Conservation (phyloP, 2,113 vertebrate genomes). For the Phylloscopus trochiloides region DNA sequence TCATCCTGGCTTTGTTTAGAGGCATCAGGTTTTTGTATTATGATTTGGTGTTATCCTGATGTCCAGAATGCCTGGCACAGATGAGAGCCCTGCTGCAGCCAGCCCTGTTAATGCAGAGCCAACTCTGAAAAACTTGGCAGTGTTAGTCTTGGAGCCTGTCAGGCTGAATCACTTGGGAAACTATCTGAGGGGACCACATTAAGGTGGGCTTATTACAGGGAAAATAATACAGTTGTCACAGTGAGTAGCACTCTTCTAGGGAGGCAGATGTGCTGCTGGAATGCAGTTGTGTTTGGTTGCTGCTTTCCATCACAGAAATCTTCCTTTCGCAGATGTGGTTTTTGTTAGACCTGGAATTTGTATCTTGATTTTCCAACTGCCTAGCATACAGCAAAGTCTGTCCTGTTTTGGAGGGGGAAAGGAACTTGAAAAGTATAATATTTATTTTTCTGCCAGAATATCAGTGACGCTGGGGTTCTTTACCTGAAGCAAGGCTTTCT, state of each 20-base stretch:
- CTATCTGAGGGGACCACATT: neutral
- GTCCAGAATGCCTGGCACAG: neutral
- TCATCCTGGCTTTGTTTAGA: neutral
- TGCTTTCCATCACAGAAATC: neutral
- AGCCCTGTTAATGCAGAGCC: accelerated
- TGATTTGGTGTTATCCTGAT: neutral
- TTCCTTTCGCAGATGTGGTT: neutral
- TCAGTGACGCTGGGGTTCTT: neutral
- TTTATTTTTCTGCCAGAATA: neutral
- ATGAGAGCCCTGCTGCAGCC: neutral
- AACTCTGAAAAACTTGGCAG: neutral
- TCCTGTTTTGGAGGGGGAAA: neutral
- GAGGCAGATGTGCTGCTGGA: neutral
- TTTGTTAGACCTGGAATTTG: neutral
- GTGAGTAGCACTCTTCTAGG: neutral
- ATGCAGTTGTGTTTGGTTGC: neutral
- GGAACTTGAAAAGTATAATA: neutral
- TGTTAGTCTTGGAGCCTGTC: neutral
- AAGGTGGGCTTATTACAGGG: neutral
- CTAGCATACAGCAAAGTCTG: neutral
- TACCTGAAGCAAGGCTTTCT: neutral
- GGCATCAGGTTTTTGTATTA: neutral
- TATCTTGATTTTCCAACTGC: neutral
- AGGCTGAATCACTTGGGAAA: neutral
- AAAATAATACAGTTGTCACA: neutral